Evolutionary conservation across 2,888 invertebrate genomes (phyloP).

Genomic region (Chaitophorus viminalis): DNA sequence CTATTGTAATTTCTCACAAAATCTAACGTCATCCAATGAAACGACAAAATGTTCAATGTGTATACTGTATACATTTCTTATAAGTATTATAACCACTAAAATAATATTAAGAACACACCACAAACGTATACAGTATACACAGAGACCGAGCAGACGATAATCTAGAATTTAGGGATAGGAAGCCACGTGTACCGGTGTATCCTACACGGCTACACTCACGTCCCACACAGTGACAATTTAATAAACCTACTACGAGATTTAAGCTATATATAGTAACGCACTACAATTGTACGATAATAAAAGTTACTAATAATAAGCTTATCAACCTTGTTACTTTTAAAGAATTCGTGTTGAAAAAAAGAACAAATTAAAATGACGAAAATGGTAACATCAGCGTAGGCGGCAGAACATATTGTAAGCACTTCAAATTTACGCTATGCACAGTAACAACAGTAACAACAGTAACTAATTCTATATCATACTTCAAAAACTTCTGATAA

Average conservation of each 20-base stretch:
- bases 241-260: background rate
- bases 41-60: background rate
- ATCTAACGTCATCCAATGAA: background rate
- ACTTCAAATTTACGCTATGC: too few species aligned
- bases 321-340: background rate
- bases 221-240: too few species aligned
- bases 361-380: background rate
- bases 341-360: background rate
- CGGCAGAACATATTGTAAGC: background rate
- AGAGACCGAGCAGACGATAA: background rate
- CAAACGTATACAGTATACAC: too few species aligned
- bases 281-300: background rate
- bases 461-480: too few species aligned
- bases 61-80: background rate
- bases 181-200: too few species aligned
- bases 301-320: background rate
- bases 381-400: background rate
- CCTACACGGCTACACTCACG: too few species aligned
- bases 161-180: background rate
- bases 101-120: background rate
- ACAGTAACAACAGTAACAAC: too few species aligned
- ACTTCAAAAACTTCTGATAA: too few species aligned
- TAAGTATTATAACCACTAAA: background rate
- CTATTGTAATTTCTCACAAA: background rate
- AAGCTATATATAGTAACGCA: background rate